Base-by-base conservation (phyloP, 2,888 invertebrate species). In the Orthosia incerta region DNA sequence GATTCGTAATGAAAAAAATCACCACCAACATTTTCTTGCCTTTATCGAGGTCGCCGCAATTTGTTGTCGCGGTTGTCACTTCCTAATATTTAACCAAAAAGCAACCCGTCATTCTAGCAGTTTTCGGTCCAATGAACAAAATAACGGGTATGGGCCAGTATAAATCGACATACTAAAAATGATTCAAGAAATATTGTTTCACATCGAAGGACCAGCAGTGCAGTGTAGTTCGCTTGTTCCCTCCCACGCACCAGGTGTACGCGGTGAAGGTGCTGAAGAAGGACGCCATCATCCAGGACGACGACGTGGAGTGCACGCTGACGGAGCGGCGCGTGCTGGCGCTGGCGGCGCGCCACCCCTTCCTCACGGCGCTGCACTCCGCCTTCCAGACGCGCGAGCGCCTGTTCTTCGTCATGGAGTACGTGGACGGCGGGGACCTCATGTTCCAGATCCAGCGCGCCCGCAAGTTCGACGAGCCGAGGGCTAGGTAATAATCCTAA, bases 371-470 rank as follows among this genome's bases (percentile, higher is more conserved):
- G 89, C 97, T 99, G 89, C 99, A 99, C 97, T 99, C 98, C 91
- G 99, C 99, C 96, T 99, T 99, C 97, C 99, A 99, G 96, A 99
- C 99, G 72, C 97, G 98, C 95, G 99, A 99, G 94, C 98, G 99
- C 16, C 97, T 99, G 85, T 99, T 99, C 97, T 99, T 99, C 96
- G 99, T 99, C 84, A 99, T 99, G 99, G 99, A 99, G 96, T 99
- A 99, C 95, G 99, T 99, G 69, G 93, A 99, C 95, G 99, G 99
- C 86, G 99, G 99, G 87, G 99, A 99, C 96, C 97, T 99, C 89
- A 99, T 99, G 99, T 99, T 99, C 97, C 99, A 99, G 97, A 99
- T 99, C 88, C 99, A 99, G 96, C 97, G 99, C 91, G 99, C 99
- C 79, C 97, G 99, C 81, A 99, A 99, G 96, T 99, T 99, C 96